phyloP scores from a whole-genome alignment of 2,888 invertebrate species.

The Plebejus melissa region DNA sequence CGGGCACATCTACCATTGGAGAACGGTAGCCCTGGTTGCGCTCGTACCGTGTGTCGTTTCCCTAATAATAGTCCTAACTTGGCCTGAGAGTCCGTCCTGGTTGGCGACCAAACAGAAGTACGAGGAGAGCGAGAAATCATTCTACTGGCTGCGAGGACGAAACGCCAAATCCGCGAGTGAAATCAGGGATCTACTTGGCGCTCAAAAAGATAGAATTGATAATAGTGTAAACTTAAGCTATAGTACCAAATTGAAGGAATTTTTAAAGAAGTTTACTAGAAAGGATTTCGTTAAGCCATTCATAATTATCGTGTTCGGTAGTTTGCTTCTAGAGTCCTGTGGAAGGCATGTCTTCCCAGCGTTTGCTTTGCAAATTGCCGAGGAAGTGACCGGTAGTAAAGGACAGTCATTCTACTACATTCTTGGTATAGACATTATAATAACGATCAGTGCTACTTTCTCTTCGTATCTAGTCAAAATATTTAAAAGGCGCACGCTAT shows the following conservation, averaged over 20 bases:
- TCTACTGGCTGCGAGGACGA: slow-evolving; percentile 71
- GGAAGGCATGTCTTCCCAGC: slow-evolving; percentile 56
- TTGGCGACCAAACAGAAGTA: slow-evolving; percentile 70
- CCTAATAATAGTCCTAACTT: slow-evolving; percentile 53
- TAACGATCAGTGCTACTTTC: slow-evolving; percentile 46
- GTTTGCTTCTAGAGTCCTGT: slow-evolving; percentile 48
- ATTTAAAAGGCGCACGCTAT: slow-evolving; percentile 49
- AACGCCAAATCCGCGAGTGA: slow-evolving; percentile 40
- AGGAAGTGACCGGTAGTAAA: slow-evolving; percentile 47
- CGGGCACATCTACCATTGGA: slow-evolving; percentile 47
- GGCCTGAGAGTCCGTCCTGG: slow-evolving; percentile 82
- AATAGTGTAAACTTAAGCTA: slow-evolving; percentile 34
- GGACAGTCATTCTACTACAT: slow-evolving; percentile 50
- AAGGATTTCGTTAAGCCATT: slow-evolving; percentile 54
- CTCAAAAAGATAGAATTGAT: slow-evolving; percentile 43
- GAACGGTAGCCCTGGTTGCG: slow-evolving; percentile 45
- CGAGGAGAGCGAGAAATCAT: slow-evolving; percentile 67
- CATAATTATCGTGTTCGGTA: slow-evolving; percentile 44
- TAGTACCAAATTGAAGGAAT: slow-evolving; percentile 33
- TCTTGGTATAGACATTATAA: slow-evolving; percentile 51
- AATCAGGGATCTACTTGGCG: slow-evolving; percentile 46
- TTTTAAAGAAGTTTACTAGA: slow-evolving; percentile 48
- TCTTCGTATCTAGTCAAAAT: slow-evolving; percentile 52
- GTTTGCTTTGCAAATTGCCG: slow-evolving; percentile 55
- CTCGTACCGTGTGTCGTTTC: slow-evolving; percentile 45